Percentiles rank a stretch among this genome's conserved stretches.
Conservation (phyloP, 1,140 invertebrate genomes). For the Drosophila azteca region DNA sequence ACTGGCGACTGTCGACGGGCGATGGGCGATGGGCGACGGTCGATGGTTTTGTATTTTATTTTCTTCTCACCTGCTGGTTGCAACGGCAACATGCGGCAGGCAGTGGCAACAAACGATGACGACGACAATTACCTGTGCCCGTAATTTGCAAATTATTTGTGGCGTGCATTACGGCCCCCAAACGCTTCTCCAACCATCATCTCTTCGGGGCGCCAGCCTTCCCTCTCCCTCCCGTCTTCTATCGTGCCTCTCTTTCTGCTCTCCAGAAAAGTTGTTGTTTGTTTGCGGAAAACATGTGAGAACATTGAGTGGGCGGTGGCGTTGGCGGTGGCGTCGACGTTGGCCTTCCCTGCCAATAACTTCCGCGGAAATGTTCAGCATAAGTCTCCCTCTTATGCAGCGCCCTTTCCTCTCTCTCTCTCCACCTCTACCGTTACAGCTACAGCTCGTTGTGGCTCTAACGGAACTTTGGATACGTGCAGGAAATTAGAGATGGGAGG, state of each 20-base stretch:
- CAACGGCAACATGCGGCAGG: too few species aligned
- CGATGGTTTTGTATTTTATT: constrained; percentile 43
- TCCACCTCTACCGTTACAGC: constrained; percentile 13
- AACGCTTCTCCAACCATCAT: constrained; percentile 3
- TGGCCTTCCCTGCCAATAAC: constrained; percentile 15
- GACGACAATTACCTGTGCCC: constrained; percentile 63
- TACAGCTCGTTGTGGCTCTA: constrained; percentile 25
- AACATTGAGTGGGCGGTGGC: constrained; percentile 6
- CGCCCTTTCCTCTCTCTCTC: not conserved
- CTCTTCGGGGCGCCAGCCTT: not conserved
- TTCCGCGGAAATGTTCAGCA: constrained; percentile 35
- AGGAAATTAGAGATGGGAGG: not conserved
- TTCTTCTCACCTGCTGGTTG: constrained; percentile 46
- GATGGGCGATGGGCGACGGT: not conserved
- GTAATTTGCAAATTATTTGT: constrained; percentile 73
- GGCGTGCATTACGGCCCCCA: constrained; percentile 45
- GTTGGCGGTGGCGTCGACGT: not conserved
- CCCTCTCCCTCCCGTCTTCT: not conserved
- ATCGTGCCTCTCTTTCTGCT: constrained; percentile 5
- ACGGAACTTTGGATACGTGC: constrained; percentile 2
- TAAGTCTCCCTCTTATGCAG: not conserved
- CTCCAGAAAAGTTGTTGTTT: constrained; percentile 44
- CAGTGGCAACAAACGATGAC: constrained; percentile 16
- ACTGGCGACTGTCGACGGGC: constrained; percentile 19
- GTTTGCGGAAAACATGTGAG: constrained; percentile 58